A percentile compares a stretch with the other conserved stretches of the same genome.
These are phyloP conservation scores for Trisateles emortualis DNA, from an alignment of 2,888 invertebrate genomes.

Conservation along the genomic window DNA sequence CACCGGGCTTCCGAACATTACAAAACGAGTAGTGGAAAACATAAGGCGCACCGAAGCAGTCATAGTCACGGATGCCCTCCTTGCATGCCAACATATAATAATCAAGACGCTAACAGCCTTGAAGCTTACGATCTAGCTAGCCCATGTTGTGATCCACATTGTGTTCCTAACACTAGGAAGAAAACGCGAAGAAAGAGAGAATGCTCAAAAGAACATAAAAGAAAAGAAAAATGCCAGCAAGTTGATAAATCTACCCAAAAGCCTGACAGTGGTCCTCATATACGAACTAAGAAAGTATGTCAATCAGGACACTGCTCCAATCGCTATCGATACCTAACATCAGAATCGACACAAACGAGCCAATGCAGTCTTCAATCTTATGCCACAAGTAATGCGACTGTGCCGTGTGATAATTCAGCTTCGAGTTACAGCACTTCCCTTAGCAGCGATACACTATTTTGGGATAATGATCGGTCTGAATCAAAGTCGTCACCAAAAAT, in stretches of 20 bases:
- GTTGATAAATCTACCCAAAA: conserved; percentile 81
- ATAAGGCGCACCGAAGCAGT: conserved; percentile 70
- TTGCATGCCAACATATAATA: conserved; percentile 88
- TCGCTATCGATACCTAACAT: conserved; percentile 88
- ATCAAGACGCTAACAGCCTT: conserved; percentile 91
- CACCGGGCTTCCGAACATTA: conserved; percentile 70
- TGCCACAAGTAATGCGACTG: conserved; percentile 91
- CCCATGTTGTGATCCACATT: conserved; percentile 95
- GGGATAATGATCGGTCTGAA: conserved; percentile 88
- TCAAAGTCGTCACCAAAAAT: conserved; percentile 79
- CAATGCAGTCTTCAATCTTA: conserved; percentile 94
- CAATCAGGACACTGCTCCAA: conserved; percentile 72
- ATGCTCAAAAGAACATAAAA: conserved; percentile 88
- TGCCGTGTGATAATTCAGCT: conserved; percentile 90
- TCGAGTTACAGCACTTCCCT: conserved; percentile 94
- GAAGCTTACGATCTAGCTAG: conserved; percentile 95
- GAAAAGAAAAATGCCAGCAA: conserved; percentile 87
- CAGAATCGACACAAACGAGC: conserved; percentile 90
- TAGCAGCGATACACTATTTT: conserved; percentile 95
- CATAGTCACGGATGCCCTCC: conserved; percentile 90
- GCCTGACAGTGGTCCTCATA: conserved; percentile 78
- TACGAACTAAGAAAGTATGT: conserved; percentile 78
- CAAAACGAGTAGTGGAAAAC: conserved; percentile 68
- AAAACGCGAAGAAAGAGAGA: conserved; percentile 86
- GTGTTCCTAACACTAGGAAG: conserved; percentile 89